These are phyloP conservation scores for Aphaenogaster floridana DNA, from an alignment of 1,140 invertebrate genomes.

Conservation along the genomic window DNA sequence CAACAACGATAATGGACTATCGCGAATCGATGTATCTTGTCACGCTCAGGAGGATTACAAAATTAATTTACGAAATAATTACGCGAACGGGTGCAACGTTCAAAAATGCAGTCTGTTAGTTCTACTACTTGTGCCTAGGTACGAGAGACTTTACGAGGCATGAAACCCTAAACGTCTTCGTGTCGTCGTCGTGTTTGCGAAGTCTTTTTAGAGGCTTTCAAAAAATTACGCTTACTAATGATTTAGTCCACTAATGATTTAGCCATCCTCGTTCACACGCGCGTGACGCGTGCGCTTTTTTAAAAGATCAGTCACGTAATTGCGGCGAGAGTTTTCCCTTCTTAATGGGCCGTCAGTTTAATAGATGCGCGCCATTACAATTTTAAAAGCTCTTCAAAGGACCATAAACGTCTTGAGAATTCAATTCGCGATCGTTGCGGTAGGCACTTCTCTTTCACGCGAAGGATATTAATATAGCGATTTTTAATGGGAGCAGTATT, in stretches of 20 bases:
- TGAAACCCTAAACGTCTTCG: not conserved
- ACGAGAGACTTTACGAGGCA: not conserved
- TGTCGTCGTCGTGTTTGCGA: not conserved
- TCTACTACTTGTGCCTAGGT: too few relatives aligned
- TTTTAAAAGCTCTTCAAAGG: conserved; percentile 26
- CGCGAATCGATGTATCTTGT: not conserved
- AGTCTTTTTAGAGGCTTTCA: conserved; percentile 14
- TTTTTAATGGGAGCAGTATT: not conserved
- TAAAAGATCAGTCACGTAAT: conserved; percentile 32
- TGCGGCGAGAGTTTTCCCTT: conserved; percentile 31
- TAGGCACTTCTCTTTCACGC: not conserved
- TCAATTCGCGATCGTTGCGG: conserved; percentile 3
- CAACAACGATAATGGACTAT: conserved; percentile 12
- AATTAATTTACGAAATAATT: conserved; percentile 25
- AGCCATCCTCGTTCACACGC: not conserved
- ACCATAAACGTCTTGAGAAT: conserved; percentile 47
- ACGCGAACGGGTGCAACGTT: not conserved
- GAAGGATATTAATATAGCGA: not conserved
- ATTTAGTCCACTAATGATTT: conserved; percentile 9
- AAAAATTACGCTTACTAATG: conserved; percentile 12
- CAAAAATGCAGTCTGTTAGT: not conserved
- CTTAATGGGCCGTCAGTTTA: conserved; percentile 60
- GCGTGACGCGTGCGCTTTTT: conserved; percentile 13
- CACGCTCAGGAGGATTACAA: not conserved
- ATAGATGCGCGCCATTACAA: conserved; percentile 51